A percentile compares a stretch with the other conserved stretches of the same genome.
Conservation (phyloP, 1,140 invertebrate genomes). For the Drosophila pachea region DNA sequence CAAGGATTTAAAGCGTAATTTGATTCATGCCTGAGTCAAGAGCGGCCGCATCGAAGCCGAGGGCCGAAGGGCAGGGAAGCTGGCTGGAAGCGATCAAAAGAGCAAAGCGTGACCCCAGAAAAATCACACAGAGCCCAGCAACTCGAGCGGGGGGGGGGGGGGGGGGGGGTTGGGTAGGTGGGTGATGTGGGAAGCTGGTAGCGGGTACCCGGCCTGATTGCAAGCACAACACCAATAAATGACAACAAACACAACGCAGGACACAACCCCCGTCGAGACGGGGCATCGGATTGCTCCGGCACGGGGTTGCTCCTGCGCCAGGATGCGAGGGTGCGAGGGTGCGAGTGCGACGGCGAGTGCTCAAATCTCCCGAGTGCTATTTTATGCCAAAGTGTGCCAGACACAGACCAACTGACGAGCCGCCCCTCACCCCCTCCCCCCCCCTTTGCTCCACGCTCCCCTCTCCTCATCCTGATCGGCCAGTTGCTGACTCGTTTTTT, state of each 20-base stretch:
- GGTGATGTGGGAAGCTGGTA: constrained; percentile 3
- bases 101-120: constrained; percentile 76
- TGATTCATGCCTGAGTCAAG: constrained; percentile 62
- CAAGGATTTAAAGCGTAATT: constrained; percentile 79
- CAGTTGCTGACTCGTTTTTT: constrained; percentile 25
- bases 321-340: constrained; percentile 45
- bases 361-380: constrained; percentile 72
- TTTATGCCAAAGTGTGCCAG: constrained; percentile 76
- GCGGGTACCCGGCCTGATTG: constrained; percentile 14
- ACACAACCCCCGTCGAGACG: not conserved
- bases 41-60: too few relatives aligned
- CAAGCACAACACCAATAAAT: constrained; percentile 73
- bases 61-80: too few relatives aligned
- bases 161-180: constrained; percentile 3
- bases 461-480: too few relatives aligned
- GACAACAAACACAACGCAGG: constrained; percentile 72
- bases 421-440: not conserved
- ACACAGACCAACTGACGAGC: constrained; percentile 42
- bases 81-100: constrained; percentile 56
- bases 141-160: not conserved
- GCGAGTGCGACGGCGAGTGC: not conserved
- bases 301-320: constrained; percentile 71
- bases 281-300: constrained; percentile 49
- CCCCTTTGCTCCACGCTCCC: constrained; percentile 9
- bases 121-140: constrained; percentile 59